Conservation (phyloP, 2,888 invertebrate species). For the Rotaria macrura region DNA sequence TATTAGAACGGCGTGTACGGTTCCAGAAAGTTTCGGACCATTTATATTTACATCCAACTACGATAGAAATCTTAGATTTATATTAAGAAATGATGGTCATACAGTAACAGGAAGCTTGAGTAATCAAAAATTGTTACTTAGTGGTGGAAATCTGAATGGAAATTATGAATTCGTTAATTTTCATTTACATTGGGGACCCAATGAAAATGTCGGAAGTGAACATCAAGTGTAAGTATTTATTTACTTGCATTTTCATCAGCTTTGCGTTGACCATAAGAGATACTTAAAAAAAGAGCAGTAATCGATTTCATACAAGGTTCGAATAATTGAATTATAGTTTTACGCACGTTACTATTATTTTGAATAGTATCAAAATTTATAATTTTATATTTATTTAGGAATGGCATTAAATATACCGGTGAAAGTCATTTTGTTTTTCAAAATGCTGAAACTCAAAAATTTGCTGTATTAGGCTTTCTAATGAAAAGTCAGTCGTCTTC, state of each 20-base stretch:
- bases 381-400: neutral
- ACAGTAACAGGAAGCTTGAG: neutral
- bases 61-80: neutral
- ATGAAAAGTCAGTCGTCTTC: neutral
- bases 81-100: neutral
- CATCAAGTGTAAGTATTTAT: neutral
- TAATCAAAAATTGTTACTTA: neutral
- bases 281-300: no score
- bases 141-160: neutral
- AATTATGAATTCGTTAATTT: neutral
- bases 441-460: neutral
- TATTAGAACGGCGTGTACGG: neutral
- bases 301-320: no score
- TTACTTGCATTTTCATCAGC: no score
- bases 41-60: neutral
- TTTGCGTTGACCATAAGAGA: no score
- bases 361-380: no score
- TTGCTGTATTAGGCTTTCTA: neutral
- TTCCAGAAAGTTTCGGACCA: neutral
- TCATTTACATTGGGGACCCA: conserved; percentile 2
- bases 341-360: no score
- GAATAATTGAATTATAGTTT: no score
- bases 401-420: neutral
- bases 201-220: neutral
- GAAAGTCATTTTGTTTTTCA: neutral